Evolutionary conservation across 2,888 invertebrate species (phyloP).

Genomic region (Latrodectus hesperus): DNA sequence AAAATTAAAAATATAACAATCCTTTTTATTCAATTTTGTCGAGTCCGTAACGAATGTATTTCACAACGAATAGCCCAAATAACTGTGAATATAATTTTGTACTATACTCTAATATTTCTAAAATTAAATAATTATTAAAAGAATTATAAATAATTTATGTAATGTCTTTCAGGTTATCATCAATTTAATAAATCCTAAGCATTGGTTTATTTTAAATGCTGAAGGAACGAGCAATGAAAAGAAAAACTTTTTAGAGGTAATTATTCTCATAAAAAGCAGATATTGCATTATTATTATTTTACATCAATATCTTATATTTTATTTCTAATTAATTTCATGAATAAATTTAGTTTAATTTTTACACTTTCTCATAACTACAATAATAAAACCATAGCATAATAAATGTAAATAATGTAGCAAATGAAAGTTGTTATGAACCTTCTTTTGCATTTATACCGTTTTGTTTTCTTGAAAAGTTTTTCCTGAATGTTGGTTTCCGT

Average conservation of each 20-base stretch:
- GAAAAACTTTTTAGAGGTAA: constrained; percentile 47
- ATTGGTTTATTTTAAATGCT: constrained; percentile 6
- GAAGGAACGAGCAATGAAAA: constrained; percentile 31
- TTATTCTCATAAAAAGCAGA: neutral
- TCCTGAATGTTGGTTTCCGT: too few species aligned
- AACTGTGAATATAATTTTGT: constrained; percentile 15
- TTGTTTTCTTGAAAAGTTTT: too few species aligned
- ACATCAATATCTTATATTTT: neutral
- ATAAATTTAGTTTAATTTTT: neutral
- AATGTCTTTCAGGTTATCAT: constrained; percentile 34
- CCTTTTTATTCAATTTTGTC: constrained; percentile 23
- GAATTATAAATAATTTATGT: neutral
- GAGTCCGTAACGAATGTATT: constrained; percentile 32
- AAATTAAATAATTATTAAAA: neutral
- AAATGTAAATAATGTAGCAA: too few species aligned
- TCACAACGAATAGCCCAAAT: constrained; percentile 40
- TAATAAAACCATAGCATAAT: too few species aligned
- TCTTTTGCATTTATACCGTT: too few species aligned
- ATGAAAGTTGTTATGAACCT: too few species aligned
- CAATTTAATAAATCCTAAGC: constrained; percentile 28
- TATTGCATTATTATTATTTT: neutral
- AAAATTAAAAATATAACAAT: constrained; percentile 27
- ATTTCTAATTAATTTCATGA: too few species aligned
- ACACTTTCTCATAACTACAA: neutral
- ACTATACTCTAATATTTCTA: neutral